Percentiles rank a stretch among this genome's conserved stretches.
phyloP scores from a whole-genome alignment of 2,113 vertebrate species.

The Meriones unguiculatus region DNA sequence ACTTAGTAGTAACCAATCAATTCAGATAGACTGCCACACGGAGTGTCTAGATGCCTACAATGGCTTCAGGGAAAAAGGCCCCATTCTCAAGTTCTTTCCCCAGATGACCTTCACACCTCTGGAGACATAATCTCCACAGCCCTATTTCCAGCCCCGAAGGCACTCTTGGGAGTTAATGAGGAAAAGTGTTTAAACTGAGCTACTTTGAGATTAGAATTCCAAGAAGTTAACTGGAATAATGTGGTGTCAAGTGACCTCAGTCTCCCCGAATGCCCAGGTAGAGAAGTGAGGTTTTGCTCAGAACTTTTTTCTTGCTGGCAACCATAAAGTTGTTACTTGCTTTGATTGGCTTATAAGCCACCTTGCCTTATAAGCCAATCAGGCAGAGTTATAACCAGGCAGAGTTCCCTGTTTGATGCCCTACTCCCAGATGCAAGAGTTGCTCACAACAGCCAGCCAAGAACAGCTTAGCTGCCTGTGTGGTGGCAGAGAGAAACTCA shows the following conservation, averaged over 20 bases:
- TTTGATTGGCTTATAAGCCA: neutral
- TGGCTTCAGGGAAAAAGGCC: neutral
- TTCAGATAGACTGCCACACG: neutral
- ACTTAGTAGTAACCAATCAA: neutral
- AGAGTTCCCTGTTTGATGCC: neutral
- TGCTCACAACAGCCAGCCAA: neutral
- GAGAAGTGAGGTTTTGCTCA: neutral
- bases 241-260: conserved; percentile 25
- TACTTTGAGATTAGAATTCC: conserved; percentile 8
- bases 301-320: neutral
- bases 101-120: neutral
- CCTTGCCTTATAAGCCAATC: too few species aligned
- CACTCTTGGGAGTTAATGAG: conserved; percentile 22
- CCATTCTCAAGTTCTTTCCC: neutral
- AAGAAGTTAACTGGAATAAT: neutral
- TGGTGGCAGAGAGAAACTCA: neutral
- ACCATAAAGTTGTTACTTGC: neutral
- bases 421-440: neutral
- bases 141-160: neutral
- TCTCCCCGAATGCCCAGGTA: conserved; percentile 12
- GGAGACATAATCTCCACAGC: neutral
- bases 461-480: neutral
- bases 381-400: neutral
- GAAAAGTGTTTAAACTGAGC: conserved; percentile 22
- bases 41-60: neutral